These are phyloP conservation scores for Adoxophyes honmai DNA, from an alignment of 1,140 invertebrate species.

Conservation along the genomic window DNA sequence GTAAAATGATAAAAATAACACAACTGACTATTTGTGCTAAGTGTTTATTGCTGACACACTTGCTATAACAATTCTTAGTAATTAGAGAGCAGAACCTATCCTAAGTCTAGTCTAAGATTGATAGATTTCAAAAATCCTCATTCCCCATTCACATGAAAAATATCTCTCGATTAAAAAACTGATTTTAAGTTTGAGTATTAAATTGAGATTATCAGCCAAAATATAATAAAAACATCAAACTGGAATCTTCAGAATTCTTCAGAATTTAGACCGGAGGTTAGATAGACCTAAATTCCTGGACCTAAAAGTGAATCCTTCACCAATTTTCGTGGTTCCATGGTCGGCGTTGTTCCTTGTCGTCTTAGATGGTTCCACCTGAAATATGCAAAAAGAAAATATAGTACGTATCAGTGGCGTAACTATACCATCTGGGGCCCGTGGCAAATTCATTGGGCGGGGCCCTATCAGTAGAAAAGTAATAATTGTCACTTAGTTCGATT, in stretches of 20 bases:
- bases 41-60: conserved; percentile 29
- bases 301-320: conserved; percentile 47
- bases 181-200: too few species aligned
- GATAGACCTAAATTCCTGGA: conserved; percentile 48
- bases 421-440: too few species aligned
- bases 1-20: not conserved
- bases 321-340: conserved; percentile 23
- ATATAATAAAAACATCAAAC: not conserved
- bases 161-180: conserved; percentile 17
- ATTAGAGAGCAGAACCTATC: conserved; percentile 23
- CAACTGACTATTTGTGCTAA: conserved; percentile 8
- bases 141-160: conserved; percentile 22
- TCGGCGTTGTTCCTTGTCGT: conserved; percentile 37
- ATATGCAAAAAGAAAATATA: conserved; percentile 15
- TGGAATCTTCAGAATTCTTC: conserved; percentile 15
- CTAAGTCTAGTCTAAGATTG: not conserved
- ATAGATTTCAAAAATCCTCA: not conserved
- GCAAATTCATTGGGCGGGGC: too few species aligned
- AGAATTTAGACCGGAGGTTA: conserved; percentile 58
- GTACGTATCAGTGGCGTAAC: too few species aligned
- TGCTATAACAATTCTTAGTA: conserved; percentile 14
- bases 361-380: conserved; percentile 62
- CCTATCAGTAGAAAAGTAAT: too few species aligned
- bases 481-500: too few species aligned
- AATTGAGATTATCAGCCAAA: not conserved